phyloP scores from a whole-genome alignment of 2,888 invertebrate species.

The Nemurella pictetii region DNA sequence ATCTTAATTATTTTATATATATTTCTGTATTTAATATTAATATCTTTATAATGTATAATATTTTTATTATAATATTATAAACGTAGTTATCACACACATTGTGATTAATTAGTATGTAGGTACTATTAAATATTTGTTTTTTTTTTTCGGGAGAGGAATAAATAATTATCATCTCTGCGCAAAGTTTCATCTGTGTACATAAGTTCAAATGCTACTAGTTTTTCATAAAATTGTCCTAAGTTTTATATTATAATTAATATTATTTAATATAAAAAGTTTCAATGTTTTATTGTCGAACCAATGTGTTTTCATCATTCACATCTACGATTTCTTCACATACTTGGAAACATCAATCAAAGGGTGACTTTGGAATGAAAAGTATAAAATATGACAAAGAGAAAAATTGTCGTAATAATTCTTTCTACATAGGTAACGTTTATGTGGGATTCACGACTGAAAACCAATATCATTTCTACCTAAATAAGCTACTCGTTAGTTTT shows the following conservation, averaged over 20 bases:
- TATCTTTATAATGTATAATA: conserved; percentile 40
- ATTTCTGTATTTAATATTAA: conserved; percentile 40
- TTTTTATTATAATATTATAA: conserved; percentile 27
- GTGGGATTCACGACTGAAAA: too few relatives aligned
- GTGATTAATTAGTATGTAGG: conserved; percentile 34
- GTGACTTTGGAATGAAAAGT: conserved; percentile 39
- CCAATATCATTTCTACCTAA: not conserved
- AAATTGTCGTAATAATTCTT: not conserved
- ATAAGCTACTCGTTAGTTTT: not conserved
- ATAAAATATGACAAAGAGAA: conserved; percentile 30
- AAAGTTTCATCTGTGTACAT: conserved; percentile 24
- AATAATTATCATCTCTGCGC: conserved; percentile 30
- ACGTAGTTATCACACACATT: conserved; percentile 40
- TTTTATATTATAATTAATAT: conserved; percentile 9
- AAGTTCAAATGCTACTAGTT: conserved; percentile 29
- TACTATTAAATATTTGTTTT: conserved; percentile 40
- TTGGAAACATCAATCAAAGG: conserved; percentile 34
- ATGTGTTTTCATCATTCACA: conserved; percentile 34
- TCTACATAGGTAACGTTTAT: not conserved
- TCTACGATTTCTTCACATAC: conserved; percentile 37
- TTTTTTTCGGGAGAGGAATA: conserved; percentile 36
- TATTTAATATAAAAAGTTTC: conserved; percentile 40
- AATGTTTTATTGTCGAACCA: conserved; percentile 40
- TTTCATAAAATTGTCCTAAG: conserved; percentile 12
- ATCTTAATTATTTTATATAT: conserved; percentile 41